These are phyloP conservation scores for Siderastrea radians DNA, from an alignment of 92 coral and sea anemone genomes.

Conservation along the genomic window DNA sequence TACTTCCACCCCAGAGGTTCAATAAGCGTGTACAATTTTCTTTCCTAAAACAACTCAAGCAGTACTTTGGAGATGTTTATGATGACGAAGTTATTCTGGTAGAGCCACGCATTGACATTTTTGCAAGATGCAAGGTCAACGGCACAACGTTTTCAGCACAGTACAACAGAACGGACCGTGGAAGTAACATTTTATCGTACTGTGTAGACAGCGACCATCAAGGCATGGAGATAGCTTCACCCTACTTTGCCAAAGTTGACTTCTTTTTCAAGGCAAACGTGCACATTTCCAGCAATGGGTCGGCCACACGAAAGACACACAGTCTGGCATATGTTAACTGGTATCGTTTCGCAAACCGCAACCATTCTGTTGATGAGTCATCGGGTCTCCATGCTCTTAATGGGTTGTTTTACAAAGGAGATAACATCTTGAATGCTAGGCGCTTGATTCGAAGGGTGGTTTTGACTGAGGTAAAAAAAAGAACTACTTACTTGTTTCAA, in stretches of 20 bases:
- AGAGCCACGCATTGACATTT: slow-evolving; percentile 50
- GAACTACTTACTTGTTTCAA: slow-evolving; percentile 9
- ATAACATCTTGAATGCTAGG: slow-evolving; percentile 8
- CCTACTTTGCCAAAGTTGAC: slow-evolving; percentile 42
- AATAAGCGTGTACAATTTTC: too few relatives aligned
- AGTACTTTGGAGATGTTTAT: too few relatives aligned
- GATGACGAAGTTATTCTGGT: slow-evolving; percentile 1
- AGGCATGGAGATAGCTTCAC: slow-evolving; percentile 17
- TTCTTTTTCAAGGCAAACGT: slow-evolving; percentile 51
- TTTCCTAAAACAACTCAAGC: too few relatives aligned
- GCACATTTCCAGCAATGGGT: slow-evolving; percentile 5
- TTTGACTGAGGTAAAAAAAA: not conserved
- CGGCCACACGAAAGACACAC: slow-evolving; percentile 9
- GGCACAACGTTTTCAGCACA: slow-evolving; percentile 52
- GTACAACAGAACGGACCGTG: slow-evolving; percentile 52
- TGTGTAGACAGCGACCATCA: slow-evolving; percentile 43
- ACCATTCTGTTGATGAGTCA: not conserved
- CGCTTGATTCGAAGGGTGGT: not conserved
- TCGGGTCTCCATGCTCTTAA: slow-evolving; percentile 20
- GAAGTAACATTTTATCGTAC: slow-evolving; percentile 36
- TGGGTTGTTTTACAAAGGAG: slow-evolving; percentile 14
- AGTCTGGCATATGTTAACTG: slow-evolving; percentile 56
- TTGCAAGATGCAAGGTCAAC: slow-evolving; percentile 57
- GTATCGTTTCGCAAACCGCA: slow-evolving; percentile 27
- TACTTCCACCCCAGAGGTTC: too few relatives aligned